These are phyloP conservation scores for Prinia subflava DNA, from an alignment of 2,113 vertebrate species.

Conservation along the genomic window DNA sequence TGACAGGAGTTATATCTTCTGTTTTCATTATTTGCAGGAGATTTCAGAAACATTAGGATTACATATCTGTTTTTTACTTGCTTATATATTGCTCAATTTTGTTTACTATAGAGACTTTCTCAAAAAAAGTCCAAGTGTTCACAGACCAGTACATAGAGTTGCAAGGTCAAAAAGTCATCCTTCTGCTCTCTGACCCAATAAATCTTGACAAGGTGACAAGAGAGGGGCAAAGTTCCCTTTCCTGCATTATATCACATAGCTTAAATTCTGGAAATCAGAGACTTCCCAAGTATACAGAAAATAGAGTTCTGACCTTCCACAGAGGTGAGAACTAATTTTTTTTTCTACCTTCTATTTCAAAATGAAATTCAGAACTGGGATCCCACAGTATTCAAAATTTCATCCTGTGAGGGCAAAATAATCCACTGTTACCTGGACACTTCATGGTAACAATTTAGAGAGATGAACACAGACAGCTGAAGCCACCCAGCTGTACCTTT, in stretches of 20 bases:
- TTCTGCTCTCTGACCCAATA: not conserved
- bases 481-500: not conserved
- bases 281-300: not conserved
- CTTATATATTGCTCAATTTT: rapidly evolving
- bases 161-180: not conserved
- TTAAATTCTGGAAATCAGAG: not conserved
- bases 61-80: not conserved
- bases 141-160: not conserved
- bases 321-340: not conserved
- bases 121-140: not conserved
- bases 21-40: not conserved
- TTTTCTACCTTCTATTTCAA: not conserved
- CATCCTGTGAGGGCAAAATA: not conserved
- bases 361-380: not conserved
- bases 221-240: not conserved
- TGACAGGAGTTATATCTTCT: not conserved
- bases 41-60: not conserved
- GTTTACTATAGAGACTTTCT: not conserved
- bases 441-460: not conserved
- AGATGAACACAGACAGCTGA: not conserved
- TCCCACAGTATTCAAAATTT: not conserved
- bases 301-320: not conserved
- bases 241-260: not conserved
- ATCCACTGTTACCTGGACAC: not conserved
- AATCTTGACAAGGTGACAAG: not conserved